Evolutionary conservation across 2,888 invertebrate genomes (phyloP).

Genomic region (Hypselothyrea guttata): DNA sequence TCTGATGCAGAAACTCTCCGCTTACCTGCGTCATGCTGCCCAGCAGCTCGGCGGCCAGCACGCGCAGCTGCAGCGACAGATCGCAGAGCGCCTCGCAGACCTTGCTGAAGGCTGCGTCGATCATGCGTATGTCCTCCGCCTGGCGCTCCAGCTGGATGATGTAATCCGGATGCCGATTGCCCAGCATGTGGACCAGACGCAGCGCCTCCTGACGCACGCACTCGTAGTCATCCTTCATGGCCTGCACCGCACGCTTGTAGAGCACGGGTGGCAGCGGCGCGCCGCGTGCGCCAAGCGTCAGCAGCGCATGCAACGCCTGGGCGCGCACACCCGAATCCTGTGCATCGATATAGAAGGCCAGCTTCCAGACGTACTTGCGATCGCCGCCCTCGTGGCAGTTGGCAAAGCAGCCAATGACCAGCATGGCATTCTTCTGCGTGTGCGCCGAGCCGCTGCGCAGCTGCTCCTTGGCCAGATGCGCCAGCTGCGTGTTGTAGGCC

Average conservation of each 20-base stretch:
- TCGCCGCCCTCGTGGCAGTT: constrained; percentile 85
- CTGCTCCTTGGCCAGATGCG: constrained; percentile 80
- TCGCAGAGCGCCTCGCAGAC: constrained; percentile 97
- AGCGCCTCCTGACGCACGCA: constrained; percentile 94
- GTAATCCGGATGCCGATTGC: constrained; percentile 92
- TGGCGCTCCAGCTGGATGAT: constrained; percentile 87
- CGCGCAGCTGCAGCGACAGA: constrained; percentile 93
- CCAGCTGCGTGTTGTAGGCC: constrained; percentile 79
- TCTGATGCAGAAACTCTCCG: constrained; percentile 95
- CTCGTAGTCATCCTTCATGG: constrained; percentile 95
- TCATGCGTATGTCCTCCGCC: constrained; percentile 92
- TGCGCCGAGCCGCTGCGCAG: constrained; percentile 80
- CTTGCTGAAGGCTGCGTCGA: constrained; percentile 98
- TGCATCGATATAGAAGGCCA: constrained; percentile 93
- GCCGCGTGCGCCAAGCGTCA: constrained; percentile 91
- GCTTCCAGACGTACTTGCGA: constrained; percentile 86
- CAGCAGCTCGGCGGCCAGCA: constrained; percentile 89
- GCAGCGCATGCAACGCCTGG: constrained; percentile 93
- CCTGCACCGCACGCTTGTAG: constrained; percentile 86
- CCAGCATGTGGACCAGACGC: constrained; percentile 92
- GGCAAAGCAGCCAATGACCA: constrained; percentile 78
- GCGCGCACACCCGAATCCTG: constrained; percentile 95
- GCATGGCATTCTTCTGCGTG: constrained; percentile 81
- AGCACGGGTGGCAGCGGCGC: constrained; percentile 88
- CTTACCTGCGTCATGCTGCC: constrained; percentile 95